Base-by-base conservation (phyloP, 1,140 invertebrate genomes). In the Phenacoccus solenopsis region DNA sequence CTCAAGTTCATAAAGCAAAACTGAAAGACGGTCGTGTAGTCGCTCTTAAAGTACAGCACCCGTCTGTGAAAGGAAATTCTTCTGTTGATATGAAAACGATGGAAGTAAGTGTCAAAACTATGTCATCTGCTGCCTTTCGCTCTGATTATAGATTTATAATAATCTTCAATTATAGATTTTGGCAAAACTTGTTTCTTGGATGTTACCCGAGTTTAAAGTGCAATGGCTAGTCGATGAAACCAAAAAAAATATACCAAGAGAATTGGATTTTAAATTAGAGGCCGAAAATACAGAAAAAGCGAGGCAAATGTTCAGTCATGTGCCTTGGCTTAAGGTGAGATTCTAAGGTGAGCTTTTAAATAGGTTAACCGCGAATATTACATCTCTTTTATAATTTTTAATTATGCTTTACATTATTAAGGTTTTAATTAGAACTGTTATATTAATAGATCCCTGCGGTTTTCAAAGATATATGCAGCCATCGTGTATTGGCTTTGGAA, bases 201-300 rank as follows among this genome's bases (percentile, higher is more conserved):
- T 94, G 1, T 99, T 99, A 79, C 96, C 96, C 4, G 93, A 98
- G 72, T 99, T 99, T 76, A 88, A 93, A 80, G 93, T 99, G 76
- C 85, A 94, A 75, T 99, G 97, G 97, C 81, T 99, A 7, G 93
- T 96, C 7, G 90, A 96, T 74, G 94, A 98, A 81, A 95, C 91
- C 0, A 96, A 94, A 76, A 92, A 88, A 75, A 98, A 98, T 81
- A 86, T 98, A 69, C 91, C 93, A 1, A 82, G 87, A 74, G 97
- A 99, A 80, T 80, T 99, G 70, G 86, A 98, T 80, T 99, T 99
- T 76, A 76, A 86, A 0, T 83, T 89, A 77, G 97, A 99, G 82
- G 96, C 91, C 0, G 81, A 83, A 75, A 99, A 99, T 84, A 91
- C 93, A 30, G 94, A 98, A 75, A 89, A 87, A 81, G 80, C 88